Evolutionary conservation across 64 coral and sea anemone species (phyloP), one percentile per base, ranked within the genome.

Genomic region (Montipora sp.): DNA sequence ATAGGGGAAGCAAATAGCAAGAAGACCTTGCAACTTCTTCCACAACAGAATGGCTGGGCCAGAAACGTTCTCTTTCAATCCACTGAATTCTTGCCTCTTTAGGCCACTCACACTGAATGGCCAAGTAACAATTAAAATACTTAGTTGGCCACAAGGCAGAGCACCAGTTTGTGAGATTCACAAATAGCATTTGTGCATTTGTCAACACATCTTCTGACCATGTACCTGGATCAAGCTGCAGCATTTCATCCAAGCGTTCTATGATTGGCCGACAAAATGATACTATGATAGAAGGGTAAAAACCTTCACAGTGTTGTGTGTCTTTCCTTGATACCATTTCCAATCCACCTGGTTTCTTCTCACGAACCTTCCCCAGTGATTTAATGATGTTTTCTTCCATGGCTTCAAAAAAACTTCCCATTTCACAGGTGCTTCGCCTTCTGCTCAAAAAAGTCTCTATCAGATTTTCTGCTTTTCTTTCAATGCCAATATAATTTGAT

Each of bases 101-200:
- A 69, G 81, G 81, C 81, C 81, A 84, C 3, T 68, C 44, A 47
- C 81, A 84, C n/a, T 66, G 59, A 44, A 84, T 66, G 18, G 19
- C 81, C 16, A 69, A 16, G 68, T 84, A 43, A 16, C 63, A 36
- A n/a, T 83, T 67, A 16, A 83, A 83, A 45, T 47, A 67, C 14
- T 59, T 66, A 8, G 60, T n/a, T 14, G 81, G 81, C 81, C 81
- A 83, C 0, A 18, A n/a, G 0, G 59, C 4, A 2, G 59, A 68
- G 43, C 81, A 47, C 81, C 60, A 83, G 60, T 83, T 83, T 16
- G 24, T 83, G 15, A 83, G 81, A 36, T 83, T 83, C 22, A 83
- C 81, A 59, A 59, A 83, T 59, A 83, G 16, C 81, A 83, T 83
- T 66, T 47, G 23, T 19, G 81, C 81, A 83, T 66, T 83, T 83